Percentiles rank a stretch among this genome's conserved stretches.
Evolutionary conservation across 2,888 invertebrate genomes (phyloP).

Genomic region (Agelastica alni): DNA sequence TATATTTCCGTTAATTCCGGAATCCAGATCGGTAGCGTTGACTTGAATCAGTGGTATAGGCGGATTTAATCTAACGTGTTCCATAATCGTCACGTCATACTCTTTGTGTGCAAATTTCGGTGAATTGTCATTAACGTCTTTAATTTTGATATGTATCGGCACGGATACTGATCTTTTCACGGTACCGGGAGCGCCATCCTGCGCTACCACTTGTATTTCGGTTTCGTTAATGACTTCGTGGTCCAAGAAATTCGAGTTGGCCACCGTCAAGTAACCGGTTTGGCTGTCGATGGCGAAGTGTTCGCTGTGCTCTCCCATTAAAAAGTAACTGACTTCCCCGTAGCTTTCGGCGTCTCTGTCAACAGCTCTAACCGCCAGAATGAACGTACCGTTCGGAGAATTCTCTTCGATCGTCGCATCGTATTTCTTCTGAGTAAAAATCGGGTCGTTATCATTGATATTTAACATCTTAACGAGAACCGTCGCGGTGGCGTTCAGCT

Average conservation of each 20-base stretch:
- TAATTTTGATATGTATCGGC: constrained; percentile 75
- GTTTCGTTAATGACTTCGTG: constrained; percentile 74
- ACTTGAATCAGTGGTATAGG: constrained; percentile 83
- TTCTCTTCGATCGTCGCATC: constrained; percentile 77
- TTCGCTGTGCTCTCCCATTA: constrained; percentile 74
- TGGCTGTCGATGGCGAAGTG: constrained; percentile 74
- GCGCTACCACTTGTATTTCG: constrained; percentile 77
- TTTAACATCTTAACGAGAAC: constrained; percentile 79
- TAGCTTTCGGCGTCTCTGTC: constrained; percentile 80
- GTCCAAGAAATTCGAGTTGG: constrained; percentile 73
- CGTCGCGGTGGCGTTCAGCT: constrained; percentile 75
- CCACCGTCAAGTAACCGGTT: constrained; percentile 77
- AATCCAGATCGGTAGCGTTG: constrained; percentile 79
- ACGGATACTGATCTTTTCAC: constrained; percentile 73
- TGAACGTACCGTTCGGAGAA: constrained; percentile 70
- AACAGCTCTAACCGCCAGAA: constrained; percentile 73
- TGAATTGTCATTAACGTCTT: constrained; percentile 88
- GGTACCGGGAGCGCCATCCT: constrained; percentile 75
- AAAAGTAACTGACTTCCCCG: constrained; percentile 76
- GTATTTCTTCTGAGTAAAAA: constrained; percentile 71
- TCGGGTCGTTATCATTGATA: constrained; percentile 86
- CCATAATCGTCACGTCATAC: constrained; percentile 81
- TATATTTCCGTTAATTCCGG: constrained; percentile 76
- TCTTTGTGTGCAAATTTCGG: constrained; percentile 78
- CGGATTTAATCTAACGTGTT: constrained; percentile 79